Evolutionary conservation across 2,888 invertebrate genomes (phyloP).

Genomic region (Brachypterus glaber): DNA sequence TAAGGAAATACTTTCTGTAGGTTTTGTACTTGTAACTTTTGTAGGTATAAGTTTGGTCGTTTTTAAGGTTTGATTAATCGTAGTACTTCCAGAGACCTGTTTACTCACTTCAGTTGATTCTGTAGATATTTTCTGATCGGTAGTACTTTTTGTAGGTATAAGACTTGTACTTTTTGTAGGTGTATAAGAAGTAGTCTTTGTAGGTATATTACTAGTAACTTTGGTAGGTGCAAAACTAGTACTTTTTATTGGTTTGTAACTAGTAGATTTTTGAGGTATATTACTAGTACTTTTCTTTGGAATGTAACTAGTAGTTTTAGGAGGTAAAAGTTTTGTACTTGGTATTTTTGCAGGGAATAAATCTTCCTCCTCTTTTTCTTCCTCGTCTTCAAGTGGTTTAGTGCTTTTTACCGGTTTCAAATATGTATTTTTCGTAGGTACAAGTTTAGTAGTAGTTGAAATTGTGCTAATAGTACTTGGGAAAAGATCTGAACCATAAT

Average conservation of each 20-base stretch:
- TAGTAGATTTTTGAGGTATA: slow-evolving; percentile 2
- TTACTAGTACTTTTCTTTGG: neutral
- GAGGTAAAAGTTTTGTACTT: slow-evolving; percentile 6
- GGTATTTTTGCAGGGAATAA: slow-evolving; percentile 3
- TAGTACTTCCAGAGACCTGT: neutral
- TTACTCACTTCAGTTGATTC: slow-evolving; percentile 15
- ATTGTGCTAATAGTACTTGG: neutral
- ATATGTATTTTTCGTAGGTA: too few relatives aligned
- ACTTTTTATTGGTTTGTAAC: slow-evolving; percentile 7
- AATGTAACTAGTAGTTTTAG: neutral
- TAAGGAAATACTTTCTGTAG: neutral
- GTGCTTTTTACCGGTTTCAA: too few relatives aligned
- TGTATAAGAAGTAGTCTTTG: slow-evolving; percentile 5
- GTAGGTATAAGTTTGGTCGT: slow-evolving; percentile 2
- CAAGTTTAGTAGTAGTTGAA: neutral
- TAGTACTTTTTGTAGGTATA: neutral
- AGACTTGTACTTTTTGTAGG: too few relatives aligned
- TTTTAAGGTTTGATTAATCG: neutral
- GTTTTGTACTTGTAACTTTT: neutral
- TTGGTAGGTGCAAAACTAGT: slow-evolving; percentile 3
- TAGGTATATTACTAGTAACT: slow-evolving; percentile 7
- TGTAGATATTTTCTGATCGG: slow-evolving; percentile 7
- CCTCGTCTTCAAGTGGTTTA: neutral
- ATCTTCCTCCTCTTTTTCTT: neutral
- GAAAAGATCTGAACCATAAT: neutral